A percentile compares a stretch with the other conserved stretches of the same genome.
phyloP scores from a whole-genome alignment of 2,888 invertebrate species.

The Pecten maximus region DNA sequence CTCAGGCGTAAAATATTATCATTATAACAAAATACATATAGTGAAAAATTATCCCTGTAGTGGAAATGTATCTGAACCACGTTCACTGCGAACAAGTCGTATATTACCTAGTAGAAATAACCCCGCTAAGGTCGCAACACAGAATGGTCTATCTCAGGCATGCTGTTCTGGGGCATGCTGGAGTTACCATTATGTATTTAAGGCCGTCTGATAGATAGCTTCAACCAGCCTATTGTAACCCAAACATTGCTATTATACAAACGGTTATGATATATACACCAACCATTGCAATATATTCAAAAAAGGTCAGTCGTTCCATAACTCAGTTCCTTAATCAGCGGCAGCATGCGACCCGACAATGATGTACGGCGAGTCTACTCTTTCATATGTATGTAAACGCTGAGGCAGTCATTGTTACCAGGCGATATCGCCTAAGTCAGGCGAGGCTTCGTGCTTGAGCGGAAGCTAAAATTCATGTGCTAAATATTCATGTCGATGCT shows the following conservation, averaged over 20 bases:
- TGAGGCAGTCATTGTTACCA: background rate
- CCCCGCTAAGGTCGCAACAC: background rate
- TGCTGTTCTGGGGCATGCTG: background rate
- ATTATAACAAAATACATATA: too few species aligned
- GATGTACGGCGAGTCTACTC: background rate
- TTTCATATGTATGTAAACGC: background rate
- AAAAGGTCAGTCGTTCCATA: conserved; percentile 27
- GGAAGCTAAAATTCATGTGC: conserved; percentile 16
- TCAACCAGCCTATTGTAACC: background rate
- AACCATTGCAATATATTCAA: conserved; percentile 20
- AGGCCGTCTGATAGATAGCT: conserved; percentile 8
- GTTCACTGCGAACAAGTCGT: background rate
- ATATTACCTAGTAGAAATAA: background rate
- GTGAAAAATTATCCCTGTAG: background rate
- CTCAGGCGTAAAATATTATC: too few species aligned
- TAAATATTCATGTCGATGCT: conserved; percentile 1
- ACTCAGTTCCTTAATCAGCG: conserved; percentile 1
- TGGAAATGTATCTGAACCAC: background rate
- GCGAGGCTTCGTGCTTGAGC: background rate
- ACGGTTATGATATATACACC: conserved; percentile 1
- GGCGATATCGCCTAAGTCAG: background rate
- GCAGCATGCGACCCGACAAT: background rate
- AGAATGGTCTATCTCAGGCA: background rate
- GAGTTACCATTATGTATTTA: background rate
- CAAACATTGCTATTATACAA: background rate